phyloP scores from a whole-genome alignment of 2,797 vertebrate species.

The Halcyon chelicuti region DNA sequence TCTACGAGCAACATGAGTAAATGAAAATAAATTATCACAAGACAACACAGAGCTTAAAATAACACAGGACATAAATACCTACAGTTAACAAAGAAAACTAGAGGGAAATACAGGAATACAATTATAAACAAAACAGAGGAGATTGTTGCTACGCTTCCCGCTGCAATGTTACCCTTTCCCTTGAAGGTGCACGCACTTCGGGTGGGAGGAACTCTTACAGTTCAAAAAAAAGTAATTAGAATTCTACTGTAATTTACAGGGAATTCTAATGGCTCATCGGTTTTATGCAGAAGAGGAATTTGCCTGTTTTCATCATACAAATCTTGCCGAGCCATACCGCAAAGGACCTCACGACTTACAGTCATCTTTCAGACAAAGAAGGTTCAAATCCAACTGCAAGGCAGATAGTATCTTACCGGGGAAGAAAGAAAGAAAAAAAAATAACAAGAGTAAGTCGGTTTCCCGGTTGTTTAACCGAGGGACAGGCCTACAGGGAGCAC shows the following conservation, averaged over 20 bases:
- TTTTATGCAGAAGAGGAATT: constrained; percentile 35
- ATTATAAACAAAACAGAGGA: neutral
- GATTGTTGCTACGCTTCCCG: neutral
- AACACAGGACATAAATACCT: neutral
- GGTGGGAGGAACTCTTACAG: neutral
- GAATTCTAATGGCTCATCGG: constrained; percentile 42
- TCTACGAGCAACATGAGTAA: neutral
- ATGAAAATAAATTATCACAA: constrained; percentile 32
- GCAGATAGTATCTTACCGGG: constrained; percentile 26
- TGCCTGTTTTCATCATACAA: neutral
- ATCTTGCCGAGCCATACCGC: constrained; percentile 34
- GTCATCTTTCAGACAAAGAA: constrained; percentile 76
- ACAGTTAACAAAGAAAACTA: constrained; percentile 30
- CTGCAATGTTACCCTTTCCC: neutral
- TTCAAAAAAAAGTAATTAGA: neutral
- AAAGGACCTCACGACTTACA: constrained; percentile 44
- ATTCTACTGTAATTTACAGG: neutral
- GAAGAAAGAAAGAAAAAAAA: rapidly evolving
- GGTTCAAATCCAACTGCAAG: constrained; percentile 59
- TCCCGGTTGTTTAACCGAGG: constrained; percentile 29
- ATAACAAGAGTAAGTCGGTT: neutral
- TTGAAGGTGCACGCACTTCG: neutral
- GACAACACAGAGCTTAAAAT: constrained; percentile 38
- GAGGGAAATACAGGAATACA: neutral
- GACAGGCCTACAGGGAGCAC: constrained; percentile 47